Base-by-base conservation (phyloP, 2,113 vertebrate species). In the Rhynchomys soricoides region DNA sequence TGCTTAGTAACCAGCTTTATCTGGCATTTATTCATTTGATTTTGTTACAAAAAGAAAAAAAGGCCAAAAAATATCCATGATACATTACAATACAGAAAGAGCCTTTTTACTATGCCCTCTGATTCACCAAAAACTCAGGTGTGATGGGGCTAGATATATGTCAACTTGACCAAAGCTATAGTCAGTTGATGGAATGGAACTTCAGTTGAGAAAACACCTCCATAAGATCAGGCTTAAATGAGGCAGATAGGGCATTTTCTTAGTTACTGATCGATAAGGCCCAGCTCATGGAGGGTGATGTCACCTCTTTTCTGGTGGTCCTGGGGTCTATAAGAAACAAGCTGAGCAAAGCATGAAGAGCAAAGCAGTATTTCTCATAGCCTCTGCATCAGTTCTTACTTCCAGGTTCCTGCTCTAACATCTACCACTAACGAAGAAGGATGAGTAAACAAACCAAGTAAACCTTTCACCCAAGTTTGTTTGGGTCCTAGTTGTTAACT, bases 31-130 rank as follows among this genome's bases (percentile, higher is more conserved):
- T 68, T 90, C 91, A 40, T 71, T 87, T 89, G 83, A 79, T 81
- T 88, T 93, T 81, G 43, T 88, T 90, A 93, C 45, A 83, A 64
- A 94, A 97, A 93, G 45, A 87, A 81, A 24, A 89, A 89, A 90
- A 81, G 74, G 22, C 15, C n/a, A 59, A 64, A 40, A 40, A 91
- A 59, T 45, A 96, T 48, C 21, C 40, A 11, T 13, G 13, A 57
- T 62, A 81, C 57, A 81, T 21, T 21, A 91, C 40, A 57, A 6
- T 43, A 59, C 9, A 11, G 3, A 59, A 57, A 83, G 1, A 92
- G 43, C 31, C 48, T 5, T 3, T 0, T n/a, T 1, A 7, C 12
- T 11, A 9, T 64, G 43, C 9, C 26, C 64, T 85, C 37, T 50
- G 52, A 91, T 37, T 86, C 43, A 57, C 43, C 45, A 52, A 64